Percentiles rank a stretch among this genome's conserved stretches.
Conservation (phyloP, 1,140 invertebrate species). For the Eurosta solidaginis region DNA sequence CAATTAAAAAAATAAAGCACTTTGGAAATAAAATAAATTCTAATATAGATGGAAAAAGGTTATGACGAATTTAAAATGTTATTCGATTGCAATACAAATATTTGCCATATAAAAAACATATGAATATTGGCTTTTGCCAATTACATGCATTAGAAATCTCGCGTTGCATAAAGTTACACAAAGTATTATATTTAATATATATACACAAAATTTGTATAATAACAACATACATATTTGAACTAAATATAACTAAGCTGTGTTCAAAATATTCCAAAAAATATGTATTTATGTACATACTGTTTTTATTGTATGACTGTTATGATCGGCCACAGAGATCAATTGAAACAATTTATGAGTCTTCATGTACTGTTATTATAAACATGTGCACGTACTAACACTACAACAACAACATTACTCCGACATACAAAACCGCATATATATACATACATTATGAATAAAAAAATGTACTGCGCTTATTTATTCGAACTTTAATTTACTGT, state of each 20-base stretch:
- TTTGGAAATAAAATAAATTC: too few species aligned
- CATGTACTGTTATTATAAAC: not conserved
- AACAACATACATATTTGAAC: not conserved
- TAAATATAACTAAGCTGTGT: not conserved
- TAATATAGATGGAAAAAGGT: too few species aligned
- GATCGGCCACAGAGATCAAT: not conserved
- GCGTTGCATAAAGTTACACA: not conserved
- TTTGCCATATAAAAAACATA: not conserved
- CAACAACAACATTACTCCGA: too few species aligned
- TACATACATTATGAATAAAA: too few species aligned
- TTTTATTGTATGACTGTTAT: not conserved
- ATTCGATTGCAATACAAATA: not conserved
- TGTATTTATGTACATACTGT: not conserved
- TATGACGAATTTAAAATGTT: conserved; percentile 17
- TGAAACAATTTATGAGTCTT: not conserved
- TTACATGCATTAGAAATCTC: not conserved
- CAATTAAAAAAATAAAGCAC: too few species aligned
- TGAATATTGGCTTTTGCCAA: not conserved
- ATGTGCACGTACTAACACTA: too few species aligned
- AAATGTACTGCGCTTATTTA: too few species aligned
- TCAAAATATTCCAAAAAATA: not conserved
- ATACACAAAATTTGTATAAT: not conserved
- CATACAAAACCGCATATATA: too few species aligned
- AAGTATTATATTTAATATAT: conserved; percentile 14
- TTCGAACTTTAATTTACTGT: too few species aligned